A percentile compares a stretch with the other conserved stretches of the same genome.
phyloP scores from a whole-genome alignment of 2,888 invertebrate genomes.

The Lepidocyrtoides sp. region DNA sequence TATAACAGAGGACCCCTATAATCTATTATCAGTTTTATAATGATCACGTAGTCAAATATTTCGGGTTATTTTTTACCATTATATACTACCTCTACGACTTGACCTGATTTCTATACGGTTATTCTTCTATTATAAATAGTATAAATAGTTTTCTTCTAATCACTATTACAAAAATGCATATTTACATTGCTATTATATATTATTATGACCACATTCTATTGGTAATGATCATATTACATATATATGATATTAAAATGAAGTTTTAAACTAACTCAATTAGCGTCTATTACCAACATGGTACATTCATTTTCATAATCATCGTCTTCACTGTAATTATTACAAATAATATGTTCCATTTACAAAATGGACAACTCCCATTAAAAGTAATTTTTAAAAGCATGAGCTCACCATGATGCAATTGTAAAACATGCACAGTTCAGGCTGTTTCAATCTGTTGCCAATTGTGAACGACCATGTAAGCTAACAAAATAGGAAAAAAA shows the following conservation, averaged over 20 bases:
- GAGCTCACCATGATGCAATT: slow-evolving; percentile 18
- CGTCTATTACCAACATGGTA: slow-evolving; percentile 43
- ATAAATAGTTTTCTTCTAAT: neutral
- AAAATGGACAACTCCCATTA: slow-evolving; percentile 65
- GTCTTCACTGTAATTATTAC: slow-evolving; percentile 5
- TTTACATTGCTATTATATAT: slow-evolving; percentile 21
- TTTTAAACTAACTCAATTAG: slow-evolving; percentile 78
- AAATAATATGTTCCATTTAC: neutral
- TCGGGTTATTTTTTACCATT: neutral
- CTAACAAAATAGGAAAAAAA: neutral
- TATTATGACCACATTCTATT: slow-evolving; percentile 11
- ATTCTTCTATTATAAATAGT: neutral
- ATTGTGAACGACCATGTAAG: slow-evolving; percentile 42
- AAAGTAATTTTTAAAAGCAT: slow-evolving; percentile 15
- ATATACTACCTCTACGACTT: slow-evolving; percentile 30
- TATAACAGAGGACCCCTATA: neutral
- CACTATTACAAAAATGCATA: slow-evolving; percentile 5
- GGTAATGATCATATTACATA: neutral
- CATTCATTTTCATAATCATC: neutral
- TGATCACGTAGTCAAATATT: neutral
- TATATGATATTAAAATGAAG: slow-evolving; percentile 50
- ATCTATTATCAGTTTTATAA: slow-evolving; percentile 27
- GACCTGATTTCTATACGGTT: slow-evolving; percentile 62
- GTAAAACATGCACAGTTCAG: neutral
- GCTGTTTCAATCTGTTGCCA: neutral